These are phyloP conservation scores for Malurus cyaneus DNA, from an alignment of 2,113 vertebrate species.

Conservation along the genomic window DNA sequence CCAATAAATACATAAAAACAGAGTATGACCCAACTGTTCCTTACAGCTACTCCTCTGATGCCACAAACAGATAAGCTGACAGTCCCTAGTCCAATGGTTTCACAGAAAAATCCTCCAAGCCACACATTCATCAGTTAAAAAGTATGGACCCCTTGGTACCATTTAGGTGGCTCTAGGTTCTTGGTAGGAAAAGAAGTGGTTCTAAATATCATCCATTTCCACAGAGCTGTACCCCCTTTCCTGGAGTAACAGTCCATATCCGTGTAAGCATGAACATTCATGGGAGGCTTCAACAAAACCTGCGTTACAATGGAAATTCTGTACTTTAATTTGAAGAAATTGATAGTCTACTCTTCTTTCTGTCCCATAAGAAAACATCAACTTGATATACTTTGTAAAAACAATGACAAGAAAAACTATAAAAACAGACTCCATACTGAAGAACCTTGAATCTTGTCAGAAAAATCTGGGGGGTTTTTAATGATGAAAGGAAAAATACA, in stretches of 20 bases:
- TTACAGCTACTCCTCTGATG: background rate
- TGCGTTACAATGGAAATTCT: background rate
- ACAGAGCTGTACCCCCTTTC: background rate
- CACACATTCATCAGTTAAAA: background rate
- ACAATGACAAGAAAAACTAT: background rate
- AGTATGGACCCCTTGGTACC: background rate
- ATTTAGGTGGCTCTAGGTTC: background rate
- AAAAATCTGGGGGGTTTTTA: background rate
- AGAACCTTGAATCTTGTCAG: background rate
- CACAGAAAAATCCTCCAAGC: background rate
- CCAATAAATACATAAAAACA: background rate
- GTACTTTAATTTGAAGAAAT: background rate
- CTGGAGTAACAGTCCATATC: background rate
- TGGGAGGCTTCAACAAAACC: background rate
- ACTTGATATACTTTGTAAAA: background rate
- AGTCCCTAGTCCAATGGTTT: background rate
- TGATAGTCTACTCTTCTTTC: background rate
- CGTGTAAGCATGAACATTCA: background rate
- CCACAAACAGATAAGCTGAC: accelerated
- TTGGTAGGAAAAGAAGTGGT: background rate
- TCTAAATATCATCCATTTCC: background rate
- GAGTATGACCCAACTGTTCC: background rate
- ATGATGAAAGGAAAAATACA: background rate
- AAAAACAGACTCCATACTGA: background rate
- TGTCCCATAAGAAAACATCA: background rate